These are phyloP conservation scores for Elgaria multicarinata DNA, from an alignment of 2,113 vertebrate genomes.

Conservation along the genomic window DNA sequence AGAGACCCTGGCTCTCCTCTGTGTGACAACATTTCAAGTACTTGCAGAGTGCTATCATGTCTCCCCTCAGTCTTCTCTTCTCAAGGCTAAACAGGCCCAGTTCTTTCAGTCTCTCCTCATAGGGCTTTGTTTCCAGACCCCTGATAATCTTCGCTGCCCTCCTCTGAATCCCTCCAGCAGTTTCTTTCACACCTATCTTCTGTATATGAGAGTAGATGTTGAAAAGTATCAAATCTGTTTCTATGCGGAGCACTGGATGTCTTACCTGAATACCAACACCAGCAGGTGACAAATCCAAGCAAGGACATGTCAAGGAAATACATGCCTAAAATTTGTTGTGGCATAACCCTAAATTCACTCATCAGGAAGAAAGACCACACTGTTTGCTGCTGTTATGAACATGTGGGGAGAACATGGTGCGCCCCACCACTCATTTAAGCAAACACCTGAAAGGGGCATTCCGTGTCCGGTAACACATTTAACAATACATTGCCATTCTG, in stretches of 20 bases:
- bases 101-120: too few species aligned
- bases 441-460: neutral
- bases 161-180: too few species aligned
- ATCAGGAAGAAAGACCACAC: neutral
- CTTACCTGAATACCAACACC: neutral
- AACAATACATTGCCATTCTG: neutral
- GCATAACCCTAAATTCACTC: neutral
- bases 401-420: neutral
- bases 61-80: too few species aligned
- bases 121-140: too few species aligned
- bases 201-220: neutral
- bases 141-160: too few species aligned
- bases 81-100: too few species aligned
- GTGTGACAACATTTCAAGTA: too few species aligned
- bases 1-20: too few species aligned
- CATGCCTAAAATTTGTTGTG: neutral
- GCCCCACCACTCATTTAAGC: neutral
- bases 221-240: neutral
- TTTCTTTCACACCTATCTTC: neutral
- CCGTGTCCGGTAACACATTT: neutral
- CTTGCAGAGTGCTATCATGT: too few species aligned
- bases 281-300: neutral
- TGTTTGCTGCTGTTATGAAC: neutral
- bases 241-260: neutral
- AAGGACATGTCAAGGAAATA: neutral